Conservation (phyloP, 2,797 vertebrate genomes). For the Siniperca obscura region DNA sequence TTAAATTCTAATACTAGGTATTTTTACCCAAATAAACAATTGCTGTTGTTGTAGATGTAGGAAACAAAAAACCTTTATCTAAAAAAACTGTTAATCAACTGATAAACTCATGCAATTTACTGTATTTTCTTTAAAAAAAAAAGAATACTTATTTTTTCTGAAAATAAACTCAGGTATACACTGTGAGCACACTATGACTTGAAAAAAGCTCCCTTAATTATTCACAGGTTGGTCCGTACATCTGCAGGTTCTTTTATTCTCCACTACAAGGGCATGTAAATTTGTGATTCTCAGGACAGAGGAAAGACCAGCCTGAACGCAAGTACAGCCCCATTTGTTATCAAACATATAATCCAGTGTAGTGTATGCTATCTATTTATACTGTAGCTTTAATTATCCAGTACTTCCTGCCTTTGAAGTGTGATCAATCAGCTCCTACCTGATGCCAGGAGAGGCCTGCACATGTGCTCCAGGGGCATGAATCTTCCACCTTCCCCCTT, state of each 20-base stretch:
- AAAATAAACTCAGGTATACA: conserved; percentile 36
- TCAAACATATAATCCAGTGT: conserved; percentile 69
- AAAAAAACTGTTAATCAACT: not conserved
- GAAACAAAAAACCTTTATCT: not conserved
- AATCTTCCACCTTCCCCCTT: conserved; percentile 34
- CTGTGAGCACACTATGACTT: conserved; percentile 12
- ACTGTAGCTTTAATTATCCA: conserved; percentile 79
- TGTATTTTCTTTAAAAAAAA: conserved; percentile 18
- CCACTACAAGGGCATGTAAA: conserved; percentile 78
- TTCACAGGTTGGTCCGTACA: conserved; percentile 41
- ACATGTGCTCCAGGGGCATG: conserved; percentile 65
- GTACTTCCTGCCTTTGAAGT: conserved; percentile 82
- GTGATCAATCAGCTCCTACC: conserved; percentile 82
- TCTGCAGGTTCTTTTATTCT: conserved; percentile 66
- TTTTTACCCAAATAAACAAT: not conserved
- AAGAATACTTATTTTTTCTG: not conserved
- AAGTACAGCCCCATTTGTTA: conserved; percentile 70
- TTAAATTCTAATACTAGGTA: not conserved
- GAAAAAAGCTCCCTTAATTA: conserved; percentile 51
- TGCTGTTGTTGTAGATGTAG: not conserved
- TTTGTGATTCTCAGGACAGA: conserved; percentile 73
- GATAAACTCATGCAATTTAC: not conserved
- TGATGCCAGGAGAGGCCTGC: conserved; percentile 76
- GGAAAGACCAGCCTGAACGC: conserved; percentile 56
- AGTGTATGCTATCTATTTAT: conserved; percentile 78